Evolutionary conservation across 2,113 vertebrate species (phyloP).

Genomic region (Hypomesus transpacificus): DNA sequence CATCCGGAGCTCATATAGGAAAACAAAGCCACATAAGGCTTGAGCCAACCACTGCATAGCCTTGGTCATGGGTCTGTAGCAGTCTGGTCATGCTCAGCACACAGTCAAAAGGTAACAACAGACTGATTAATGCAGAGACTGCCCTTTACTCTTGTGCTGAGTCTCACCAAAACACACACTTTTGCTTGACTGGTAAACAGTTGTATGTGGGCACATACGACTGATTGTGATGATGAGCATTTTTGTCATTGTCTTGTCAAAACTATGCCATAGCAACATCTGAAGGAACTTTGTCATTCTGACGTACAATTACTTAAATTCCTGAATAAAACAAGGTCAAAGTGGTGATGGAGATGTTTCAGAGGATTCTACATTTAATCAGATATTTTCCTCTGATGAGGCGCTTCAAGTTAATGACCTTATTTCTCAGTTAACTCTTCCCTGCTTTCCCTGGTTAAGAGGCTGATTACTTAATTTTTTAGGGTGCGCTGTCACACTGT

Average conservation of each 20-base stretch:
- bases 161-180: background rate
- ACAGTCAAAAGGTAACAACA: background rate
- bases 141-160: background rate
- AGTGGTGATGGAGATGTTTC: too few relatives aligned
- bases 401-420: constrained; percentile 61
- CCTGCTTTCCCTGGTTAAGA: constrained; percentile 45
- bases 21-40: background rate
- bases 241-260: too few relatives aligned
- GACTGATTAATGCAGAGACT: background rate
- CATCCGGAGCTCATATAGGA: constrained; percentile 14
- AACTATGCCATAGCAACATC: too few relatives aligned
- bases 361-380: constrained; percentile 25
- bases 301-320: too few relatives aligned
- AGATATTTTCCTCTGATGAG: constrained; percentile 44
- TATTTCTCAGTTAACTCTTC: constrained; percentile 59
- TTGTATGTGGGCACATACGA: too few relatives aligned
- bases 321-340: too few relatives aligned
- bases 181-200: background rate
- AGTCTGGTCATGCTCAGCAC: background rate
- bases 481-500: constrained; percentile 60
- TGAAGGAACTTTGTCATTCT: too few relatives aligned
- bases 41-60: background rate
- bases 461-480: constrained; percentile 63
- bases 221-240: too few relatives aligned
- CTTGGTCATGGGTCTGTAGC: background rate